Base-by-base conservation (phyloP, 2,888 invertebrate genomes). In the Cephus nigrinus region DNA sequence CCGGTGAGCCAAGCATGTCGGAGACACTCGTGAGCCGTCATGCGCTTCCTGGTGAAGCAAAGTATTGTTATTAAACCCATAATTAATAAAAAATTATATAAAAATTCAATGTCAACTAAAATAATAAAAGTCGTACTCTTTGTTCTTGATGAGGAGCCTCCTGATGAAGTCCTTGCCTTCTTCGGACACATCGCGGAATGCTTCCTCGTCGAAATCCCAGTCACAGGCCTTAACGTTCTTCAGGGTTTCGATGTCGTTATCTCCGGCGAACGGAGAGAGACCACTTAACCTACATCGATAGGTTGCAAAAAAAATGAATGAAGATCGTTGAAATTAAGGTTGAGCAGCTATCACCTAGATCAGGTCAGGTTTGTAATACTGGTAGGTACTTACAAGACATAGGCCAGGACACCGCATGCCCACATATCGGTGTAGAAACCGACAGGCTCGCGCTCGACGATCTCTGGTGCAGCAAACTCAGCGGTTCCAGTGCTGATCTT, bases 351-450 rank as follows among this genome's bases (percentile, higher is more conserved):
- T 9, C 9, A 23, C 9, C 9, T 9, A 55, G 55, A 55, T 1
- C 71, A 31, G 71, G 32, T 12, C 3, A 33, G 15, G 2, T 71
- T 12, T 5, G 9, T 23, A 3, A 23, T 33, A 33, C 12, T 69
- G 15, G 3, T 23, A 73, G 76, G 78, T 87, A 95, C 97, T 96
- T 93, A 98, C 96, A 99, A 93, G 69, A 99, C 99, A 91, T 99
- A 99, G 30, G 97, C 96, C n/a, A 99, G 94, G 1, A 99, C 99
- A 88, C 99, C 99, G 55, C 98, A 96, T 68, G 99, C 99, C 99
- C 99, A 99, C 99, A 99, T 99, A 91, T 99, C 99, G 0, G 99
- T 99, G 93, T 99, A 99, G 94, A 99, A 99, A 77, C 99, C 99
- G 81, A 99, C 99, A 0, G 99, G 98, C 92, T 99, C 99, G 30